Base-by-base conservation (phyloP, 1,140 invertebrate species). In the Ectropis grisescens region DNA sequence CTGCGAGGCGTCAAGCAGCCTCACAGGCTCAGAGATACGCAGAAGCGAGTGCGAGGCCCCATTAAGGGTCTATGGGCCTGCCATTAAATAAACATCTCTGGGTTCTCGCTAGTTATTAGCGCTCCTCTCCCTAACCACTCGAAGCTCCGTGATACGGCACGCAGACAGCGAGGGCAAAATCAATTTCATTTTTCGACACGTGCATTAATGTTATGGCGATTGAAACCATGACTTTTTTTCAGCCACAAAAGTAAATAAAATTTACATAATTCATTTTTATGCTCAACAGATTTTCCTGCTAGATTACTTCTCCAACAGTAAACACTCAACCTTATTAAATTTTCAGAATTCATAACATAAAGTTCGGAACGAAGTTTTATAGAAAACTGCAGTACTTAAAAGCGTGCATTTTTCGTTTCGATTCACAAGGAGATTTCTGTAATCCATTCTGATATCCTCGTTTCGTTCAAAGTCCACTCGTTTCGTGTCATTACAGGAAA, bases 51-150 rank as follows among this genome's bases (percentile, higher is more conserved):
- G 56, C 48, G 60, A 56, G 64, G 58, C 65, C 61, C 70, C 58
- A 70, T 79, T 76, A 79, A 58, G 66, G 53, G 58, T 70, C 69
- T 75, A 69, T 69, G 58, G 61, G 70, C 61, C 51, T 59, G 59
- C 67, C 71, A 80, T 80, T 78, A 80, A 80, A 75, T 78, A 80
- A 78, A 80, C 75, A 80, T 80, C 70, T 71, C 68, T 52, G 62
- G 51, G 49, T 62, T 58, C 58, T 58, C 57, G 61, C 58, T 69
- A 72, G 71, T 80, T 76, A 80, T 75, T 76, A 76, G 68, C 69
- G 62, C 50, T 41, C 37, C 60, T 59, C 66, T 29, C 74, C 74
- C 54, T 57, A 59, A 39, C 58, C 68, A 75, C 75, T 80, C 52
- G 60, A 71, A 48, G 52, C 51, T 31, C 37, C 51, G 54, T 59